Percentiles rank a stretch among this genome's conserved stretches.
Evolutionary conservation across 2,113 vertebrate genomes (phyloP).

Genomic region (Cyrtonyx montezumae): DNA sequence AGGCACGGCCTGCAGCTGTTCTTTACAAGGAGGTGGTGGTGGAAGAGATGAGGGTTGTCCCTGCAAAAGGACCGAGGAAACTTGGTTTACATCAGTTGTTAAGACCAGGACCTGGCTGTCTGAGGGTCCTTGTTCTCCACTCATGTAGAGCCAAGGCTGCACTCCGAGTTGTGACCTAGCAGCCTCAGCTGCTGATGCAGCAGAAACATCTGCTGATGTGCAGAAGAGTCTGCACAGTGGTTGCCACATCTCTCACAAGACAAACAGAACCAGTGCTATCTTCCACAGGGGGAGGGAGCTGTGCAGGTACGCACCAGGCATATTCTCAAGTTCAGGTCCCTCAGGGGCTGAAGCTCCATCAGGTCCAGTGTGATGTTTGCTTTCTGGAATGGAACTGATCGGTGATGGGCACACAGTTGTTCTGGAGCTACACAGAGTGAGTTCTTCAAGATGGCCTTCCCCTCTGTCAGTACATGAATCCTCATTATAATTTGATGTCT

Average conservation of each 20-base stretch:
- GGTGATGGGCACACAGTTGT: constrained; percentile 49
- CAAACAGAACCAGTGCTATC: constrained; percentile 48
- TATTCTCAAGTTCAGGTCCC: constrained; percentile 30
- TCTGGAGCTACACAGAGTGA: constrained; percentile 11
- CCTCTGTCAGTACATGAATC: constrained; percentile 67
- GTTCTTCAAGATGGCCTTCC: constrained; percentile 43
- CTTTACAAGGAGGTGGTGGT: constrained; percentile 17
- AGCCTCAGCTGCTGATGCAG: background rate
- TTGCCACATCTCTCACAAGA: constrained; percentile 71
- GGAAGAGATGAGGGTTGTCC: constrained; percentile 29
- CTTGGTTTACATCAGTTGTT: background rate
- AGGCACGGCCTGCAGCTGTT: constrained; percentile 15
- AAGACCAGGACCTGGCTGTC: constrained; percentile 19
- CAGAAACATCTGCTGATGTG: constrained; percentile 18
- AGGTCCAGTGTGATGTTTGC: background rate
- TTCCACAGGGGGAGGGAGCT: constrained; percentile 67
- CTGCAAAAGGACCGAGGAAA: constrained; percentile 41
- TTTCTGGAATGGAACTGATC: background rate
- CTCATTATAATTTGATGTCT: background rate
- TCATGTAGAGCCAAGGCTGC: background rate
- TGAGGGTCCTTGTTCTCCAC: background rate
- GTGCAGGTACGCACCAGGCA: constrained; percentile 68
- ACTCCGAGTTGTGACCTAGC: background rate
- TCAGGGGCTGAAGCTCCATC: background rate
- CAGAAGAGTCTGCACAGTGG: constrained; percentile 54